phyloP scores from a whole-genome alignment of 2,113 vertebrate species.

The Chloropsis hardwickii region DNA sequence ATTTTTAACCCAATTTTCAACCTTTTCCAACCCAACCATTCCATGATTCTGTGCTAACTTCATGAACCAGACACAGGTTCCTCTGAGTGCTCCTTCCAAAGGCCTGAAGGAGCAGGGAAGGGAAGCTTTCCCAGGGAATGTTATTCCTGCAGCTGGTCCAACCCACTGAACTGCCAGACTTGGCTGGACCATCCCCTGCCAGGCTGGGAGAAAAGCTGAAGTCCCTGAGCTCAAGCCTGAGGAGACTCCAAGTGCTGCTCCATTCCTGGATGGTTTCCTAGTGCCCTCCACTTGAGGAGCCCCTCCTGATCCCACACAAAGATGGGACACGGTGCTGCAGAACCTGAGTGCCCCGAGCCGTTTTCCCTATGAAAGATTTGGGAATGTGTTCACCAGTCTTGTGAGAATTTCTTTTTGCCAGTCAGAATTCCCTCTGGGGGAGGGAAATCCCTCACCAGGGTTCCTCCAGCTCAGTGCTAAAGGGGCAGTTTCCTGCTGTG shows the following conservation, averaged over 20 bases:
- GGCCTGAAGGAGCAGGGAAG: neutral
- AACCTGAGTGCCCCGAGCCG: accelerated
- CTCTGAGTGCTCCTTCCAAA: neutral
- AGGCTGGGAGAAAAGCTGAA: accelerated
- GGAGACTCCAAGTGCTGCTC: accelerated
- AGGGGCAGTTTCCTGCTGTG: neutral
- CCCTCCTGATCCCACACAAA: neutral
- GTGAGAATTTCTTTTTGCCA: neutral
- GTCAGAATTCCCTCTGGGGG: neutral
- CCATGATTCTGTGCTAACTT: too few species aligned
- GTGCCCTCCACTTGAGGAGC: accelerated
- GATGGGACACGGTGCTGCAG: accelerated
- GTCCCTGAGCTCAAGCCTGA: neutral
- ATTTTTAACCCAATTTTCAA: neutral
- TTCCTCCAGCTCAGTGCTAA: neutral
- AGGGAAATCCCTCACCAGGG: neutral
- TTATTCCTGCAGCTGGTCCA: neutral
- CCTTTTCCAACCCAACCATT: neutral
- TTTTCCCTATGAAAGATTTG: accelerated
- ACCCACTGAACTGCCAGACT: neutral
- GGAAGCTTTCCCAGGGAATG: neutral
- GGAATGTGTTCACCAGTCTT: neutral
- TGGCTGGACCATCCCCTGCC: neutral
- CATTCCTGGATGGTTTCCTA: neutral
- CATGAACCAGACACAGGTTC: accelerated